phyloP scores from a whole-genome alignment of 2,888 invertebrate species.

The Patella ulyssiponensis region DNA sequence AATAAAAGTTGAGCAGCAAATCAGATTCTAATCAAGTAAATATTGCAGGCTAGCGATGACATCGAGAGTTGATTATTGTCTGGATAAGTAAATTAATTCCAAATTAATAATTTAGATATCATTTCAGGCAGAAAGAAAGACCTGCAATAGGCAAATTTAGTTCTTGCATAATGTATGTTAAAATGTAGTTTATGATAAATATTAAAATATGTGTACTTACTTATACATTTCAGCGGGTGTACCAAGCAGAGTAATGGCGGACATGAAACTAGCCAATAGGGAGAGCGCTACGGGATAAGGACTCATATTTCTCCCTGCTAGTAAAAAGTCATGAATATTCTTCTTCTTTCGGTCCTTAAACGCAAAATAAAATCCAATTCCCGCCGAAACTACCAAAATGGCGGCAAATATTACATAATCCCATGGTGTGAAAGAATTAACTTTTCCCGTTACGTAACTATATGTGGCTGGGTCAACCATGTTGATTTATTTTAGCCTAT shows the following conservation, averaged over 20 bases:
- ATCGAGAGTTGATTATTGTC: too few relatives aligned
- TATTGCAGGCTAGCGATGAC: too few relatives aligned
- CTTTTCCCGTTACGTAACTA: conserved; percentile 51
- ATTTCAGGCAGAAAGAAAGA: too few relatives aligned
- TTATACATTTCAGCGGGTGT: conserved; percentile 69
- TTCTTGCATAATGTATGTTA: too few relatives aligned
- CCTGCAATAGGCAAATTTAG: too few relatives aligned
- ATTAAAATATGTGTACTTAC: conserved; percentile 25
- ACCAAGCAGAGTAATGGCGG: conserved; percentile 61
- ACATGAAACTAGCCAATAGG: conserved; percentile 61
- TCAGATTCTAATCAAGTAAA: too few relatives aligned
- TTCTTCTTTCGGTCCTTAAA: conserved; percentile 56
- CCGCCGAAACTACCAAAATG: conserved; percentile 58
- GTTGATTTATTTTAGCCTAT: too few relatives aligned
- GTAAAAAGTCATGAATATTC: conserved; percentile 58
- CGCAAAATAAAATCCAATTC: conserved; percentile 64
- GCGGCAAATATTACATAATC: conserved; percentile 63
- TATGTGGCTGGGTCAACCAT: conserved; percentile 18
- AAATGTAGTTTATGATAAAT: conserved; percentile 37
- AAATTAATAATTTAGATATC: too few relatives aligned
- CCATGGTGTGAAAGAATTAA: conserved; percentile 48
- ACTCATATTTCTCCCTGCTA: conserved; percentile 66
- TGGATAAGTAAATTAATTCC: too few relatives aligned
- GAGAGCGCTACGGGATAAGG: conserved; percentile 58
- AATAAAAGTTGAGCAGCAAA: too few relatives aligned